phyloP scores from a whole-genome alignment of 2,888 invertebrate species.

The Onchidella celtica region DNA sequence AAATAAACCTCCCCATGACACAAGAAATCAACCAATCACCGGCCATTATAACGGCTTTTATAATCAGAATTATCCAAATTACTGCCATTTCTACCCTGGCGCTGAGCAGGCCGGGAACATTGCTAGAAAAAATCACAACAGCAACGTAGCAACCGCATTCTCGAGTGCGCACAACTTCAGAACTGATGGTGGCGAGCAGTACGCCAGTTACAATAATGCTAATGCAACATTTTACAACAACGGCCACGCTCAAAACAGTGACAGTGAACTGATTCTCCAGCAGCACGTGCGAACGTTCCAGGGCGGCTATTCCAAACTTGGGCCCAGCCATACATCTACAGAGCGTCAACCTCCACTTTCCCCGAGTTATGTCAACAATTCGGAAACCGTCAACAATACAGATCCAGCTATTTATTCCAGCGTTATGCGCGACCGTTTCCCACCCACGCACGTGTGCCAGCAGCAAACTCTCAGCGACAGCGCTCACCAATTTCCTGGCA shows the following conservation, averaged over 20 bases:
- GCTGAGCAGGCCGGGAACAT: constrained; percentile 7
- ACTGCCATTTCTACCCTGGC: neutral
- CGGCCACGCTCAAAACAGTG: neutral
- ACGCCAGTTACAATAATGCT: constrained; percentile 16
- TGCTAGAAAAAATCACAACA: too few relatives aligned
- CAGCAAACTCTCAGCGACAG: constrained; percentile 16
- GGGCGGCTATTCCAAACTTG: constrained; percentile 36
- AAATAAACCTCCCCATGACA: neutral
- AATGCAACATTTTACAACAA: constrained; percentile 25
- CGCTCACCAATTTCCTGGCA: constrained; percentile 18
- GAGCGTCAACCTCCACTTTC: neutral
- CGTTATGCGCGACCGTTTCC: constrained; percentile 9
- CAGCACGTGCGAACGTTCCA: constrained; percentile 29
- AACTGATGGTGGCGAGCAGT: constrained; percentile 16
- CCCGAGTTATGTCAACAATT: constrained; percentile 16
- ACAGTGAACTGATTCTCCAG: constrained; percentile 12
- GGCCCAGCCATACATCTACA: constrained; percentile 25
- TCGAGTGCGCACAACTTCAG: neutral
- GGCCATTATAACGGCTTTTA: neutral
- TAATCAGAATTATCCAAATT: constrained; percentile 20
- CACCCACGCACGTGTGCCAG: constrained; percentile 41
- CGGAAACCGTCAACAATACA: neutral
- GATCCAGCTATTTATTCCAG: constrained; percentile 2
- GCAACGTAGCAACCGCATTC: neutral
- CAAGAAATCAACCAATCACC: neutral